Conservation (phyloP, 2,113 vertebrate species). For the Euleptes europaea region DNA sequence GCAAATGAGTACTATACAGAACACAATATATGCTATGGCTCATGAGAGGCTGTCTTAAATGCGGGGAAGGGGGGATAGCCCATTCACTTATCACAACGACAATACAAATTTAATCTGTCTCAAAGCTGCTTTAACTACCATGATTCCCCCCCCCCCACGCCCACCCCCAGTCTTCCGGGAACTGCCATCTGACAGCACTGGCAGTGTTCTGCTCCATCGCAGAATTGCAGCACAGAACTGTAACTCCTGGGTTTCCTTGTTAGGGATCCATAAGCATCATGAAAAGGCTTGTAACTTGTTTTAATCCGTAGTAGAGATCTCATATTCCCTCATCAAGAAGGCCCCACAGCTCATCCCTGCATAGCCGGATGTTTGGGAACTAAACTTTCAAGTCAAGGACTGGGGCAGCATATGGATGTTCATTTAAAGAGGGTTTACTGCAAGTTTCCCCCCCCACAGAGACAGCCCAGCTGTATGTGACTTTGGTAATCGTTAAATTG, state of each 20-base stretch:
- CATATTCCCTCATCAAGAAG: not conserved
- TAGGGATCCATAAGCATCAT: not conserved
- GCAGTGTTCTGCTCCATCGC: not conserved
- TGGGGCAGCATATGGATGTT: not conserved
- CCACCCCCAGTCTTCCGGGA: not conserved
- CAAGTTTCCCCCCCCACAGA: not conserved
- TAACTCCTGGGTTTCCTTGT: not conserved
- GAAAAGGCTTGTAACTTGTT: not conserved
- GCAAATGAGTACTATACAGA: not conserved
- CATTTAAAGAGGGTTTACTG: not conserved
- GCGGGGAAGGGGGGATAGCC: not conserved
- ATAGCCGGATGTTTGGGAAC: not conserved
- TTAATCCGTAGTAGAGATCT: not conserved
- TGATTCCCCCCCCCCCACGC: too few relatives aligned
- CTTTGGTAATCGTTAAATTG: not conserved
- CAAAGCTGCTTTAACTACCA: not conserved
- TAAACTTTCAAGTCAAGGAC: not conserved
- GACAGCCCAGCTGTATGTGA: not conserved
- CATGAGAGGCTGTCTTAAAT: not conserved
- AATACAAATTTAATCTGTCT: constrained; percentile 3
- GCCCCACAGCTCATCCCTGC: not conserved
- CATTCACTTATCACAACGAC: not conserved
- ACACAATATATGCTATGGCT: not conserved
- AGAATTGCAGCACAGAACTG: not conserved
- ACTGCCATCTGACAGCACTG: not conserved